These are phyloP conservation scores for Amblyjoppa fuscipennis DNA, from an alignment of 2,888 invertebrate genomes.

Conservation along the genomic window DNA sequence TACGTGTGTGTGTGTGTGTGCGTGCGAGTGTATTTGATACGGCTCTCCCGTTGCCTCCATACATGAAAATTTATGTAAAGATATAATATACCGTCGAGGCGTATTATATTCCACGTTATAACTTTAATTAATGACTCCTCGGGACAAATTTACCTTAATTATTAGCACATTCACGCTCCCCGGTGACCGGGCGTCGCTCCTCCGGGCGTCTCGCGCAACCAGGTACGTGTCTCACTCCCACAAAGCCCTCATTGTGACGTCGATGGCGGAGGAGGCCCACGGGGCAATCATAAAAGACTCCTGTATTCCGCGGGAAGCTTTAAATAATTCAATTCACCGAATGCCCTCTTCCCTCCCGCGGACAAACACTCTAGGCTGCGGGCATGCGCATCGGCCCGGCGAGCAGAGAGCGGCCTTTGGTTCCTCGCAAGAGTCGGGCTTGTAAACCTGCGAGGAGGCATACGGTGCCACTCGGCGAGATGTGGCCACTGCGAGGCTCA, in stretches of 20 bases:
- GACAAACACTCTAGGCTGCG: conserved; percentile 25
- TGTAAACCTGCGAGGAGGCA: conserved; percentile 23
- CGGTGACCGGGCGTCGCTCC: conserved; percentile 26
- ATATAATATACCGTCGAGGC: conserved; percentile 43
- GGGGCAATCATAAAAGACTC: conserved; percentile 81
- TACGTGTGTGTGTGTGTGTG: neutral
- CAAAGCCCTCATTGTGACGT: conserved; percentile 82
- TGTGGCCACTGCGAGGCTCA: conserved; percentile 35
- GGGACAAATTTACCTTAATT: conserved; percentile 83
- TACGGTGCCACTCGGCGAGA: neutral
- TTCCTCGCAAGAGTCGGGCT: conserved; percentile 31
- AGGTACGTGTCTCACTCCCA: conserved; percentile 68
- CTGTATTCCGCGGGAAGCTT: conserved; percentile 80
- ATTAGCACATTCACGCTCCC: conserved; percentile 82
- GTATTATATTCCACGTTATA: conserved; percentile 72
- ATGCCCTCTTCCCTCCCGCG: conserved; percentile 74
- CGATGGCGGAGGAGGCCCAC: conserved; percentile 21
- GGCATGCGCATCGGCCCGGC: conserved; percentile 7
- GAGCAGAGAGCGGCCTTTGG: neutral
- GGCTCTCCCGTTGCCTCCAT: conserved; percentile 14
- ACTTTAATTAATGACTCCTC: conserved; percentile 84
- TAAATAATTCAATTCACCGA: conserved; percentile 84
- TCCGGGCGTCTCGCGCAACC: conserved; percentile 48
- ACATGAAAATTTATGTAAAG: conserved; percentile 53
- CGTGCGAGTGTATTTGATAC: conserved; percentile 17